Evolutionary conservation across 1,140 invertebrate genomes (phyloP), one percentile per base, ranked within the genome.

Genomic region (Triops cancriformis): DNA sequence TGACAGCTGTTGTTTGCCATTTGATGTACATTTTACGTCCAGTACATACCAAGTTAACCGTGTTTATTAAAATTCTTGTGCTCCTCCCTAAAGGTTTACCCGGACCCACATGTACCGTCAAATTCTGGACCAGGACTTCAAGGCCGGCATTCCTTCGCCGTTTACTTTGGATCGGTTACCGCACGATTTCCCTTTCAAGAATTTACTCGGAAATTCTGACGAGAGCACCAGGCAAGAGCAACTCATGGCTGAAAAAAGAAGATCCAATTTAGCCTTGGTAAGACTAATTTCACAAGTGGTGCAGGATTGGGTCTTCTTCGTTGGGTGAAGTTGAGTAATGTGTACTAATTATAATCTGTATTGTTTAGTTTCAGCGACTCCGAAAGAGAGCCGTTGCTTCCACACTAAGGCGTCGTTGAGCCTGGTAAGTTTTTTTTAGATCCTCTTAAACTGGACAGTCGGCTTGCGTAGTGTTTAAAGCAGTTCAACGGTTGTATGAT

Each of bases 231-330:
- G 51, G 51, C 51, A 64, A 64, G 51, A 64, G 23, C 9, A 64
- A 1, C 51, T 64, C 45, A n/a, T 64, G 51, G 51, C 51, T 64
- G 51, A 64, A n/a, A 64, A 64, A 64, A 64, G 51, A 64, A 64
- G 51, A 64, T 64, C 51, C 51, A 64, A 64, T 64, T 64, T 64
- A 64, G 51, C 51, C 51, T 64, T 64, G 51, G 51, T 64, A 64
- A 64, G 51, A 64, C 31, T 64, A 64, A 64, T 64, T 64, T 64
- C 51, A 23, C 51, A 9, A n/a, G 51, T 14, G 51, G 51, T 64
- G 51, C 51, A 64, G 51, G 51, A 64, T 64, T 64, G 51, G 51
- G 51, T 64, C 51, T 64, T 64, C 51, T 64, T 64, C 18, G 1
- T 14, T 45, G 14, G 14, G 23, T 64, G 51, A 64, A 64, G 23